Base-by-base conservation (phyloP, 2,113 vertebrate species). In the Myrmophylax atrothorax region DNA sequence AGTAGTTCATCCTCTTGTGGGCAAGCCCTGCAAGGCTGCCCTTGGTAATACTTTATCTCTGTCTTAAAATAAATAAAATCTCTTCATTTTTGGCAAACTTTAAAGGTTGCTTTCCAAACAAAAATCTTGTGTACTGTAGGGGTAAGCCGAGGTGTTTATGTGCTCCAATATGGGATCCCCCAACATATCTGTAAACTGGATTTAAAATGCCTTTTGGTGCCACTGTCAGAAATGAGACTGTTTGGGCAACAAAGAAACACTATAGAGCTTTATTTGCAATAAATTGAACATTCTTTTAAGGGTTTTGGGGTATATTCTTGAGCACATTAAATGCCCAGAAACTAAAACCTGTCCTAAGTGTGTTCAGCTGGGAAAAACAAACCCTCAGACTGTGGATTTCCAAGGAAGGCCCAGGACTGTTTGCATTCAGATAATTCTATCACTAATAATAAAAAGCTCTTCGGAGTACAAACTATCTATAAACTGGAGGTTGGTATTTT, bases 201-300 rank as follows among this genome's bases (percentile, higher is more conserved):
- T 40, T 26, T 7, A 8, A 9, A 60, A n/a, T 2, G 18, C 5
- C 59, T 73, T 29, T 3, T 35, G 68, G 33, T 56, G 40, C 37
- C 31, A 10, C 17, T 46, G 37, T 9, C 37, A 74, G 69, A 18
- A 87, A 20, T 6, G 3, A 2, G 13, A 74, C 3, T 1, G 0
- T 23, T 58, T 12, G 20, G 37, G 85, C 50, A 52, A 16, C 3
- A 23, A 8, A 62, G 67, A 79, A 35, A 4, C 11, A 19, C 49
- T 35, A 80, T 3, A 37, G 10, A 18, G 15, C 37, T 14, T 56
- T 44, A 35, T 6, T n/a, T 28, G 37, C 37, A 70, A 38, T 5
- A 56, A 69, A 44, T 0, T 52, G 18, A 3, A 47, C 7, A 5
- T 3, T 0, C 47, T 40, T 81, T 53, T 53, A 40, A 53, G 28